Percentiles rank a stretch among this genome's conserved stretches.
phyloP scores from a whole-genome alignment of 1,140 invertebrate genomes.

The Zeugodacus cucurbitae region DNA sequence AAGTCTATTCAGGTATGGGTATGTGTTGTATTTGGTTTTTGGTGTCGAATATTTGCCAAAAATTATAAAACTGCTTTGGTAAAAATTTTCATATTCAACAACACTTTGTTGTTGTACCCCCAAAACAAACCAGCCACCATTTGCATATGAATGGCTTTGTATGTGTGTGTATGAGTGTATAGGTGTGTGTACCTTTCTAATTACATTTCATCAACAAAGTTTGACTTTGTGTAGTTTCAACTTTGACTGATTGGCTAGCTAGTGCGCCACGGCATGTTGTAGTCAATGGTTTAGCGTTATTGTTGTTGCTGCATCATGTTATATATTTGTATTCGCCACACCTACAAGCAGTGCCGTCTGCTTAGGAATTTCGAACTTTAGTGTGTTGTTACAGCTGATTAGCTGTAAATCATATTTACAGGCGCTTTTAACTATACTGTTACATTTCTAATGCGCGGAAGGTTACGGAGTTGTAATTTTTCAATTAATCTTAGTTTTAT shows the following conservation, averaged over 20 bases:
- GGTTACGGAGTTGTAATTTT: too few relatives aligned
- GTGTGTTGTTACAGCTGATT: neutral
- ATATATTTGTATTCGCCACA: neutral
- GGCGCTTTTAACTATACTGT: neutral
- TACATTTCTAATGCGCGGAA: too few relatives aligned
- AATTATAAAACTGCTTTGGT: slow-evolving; percentile 35
- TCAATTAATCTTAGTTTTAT: too few relatives aligned
- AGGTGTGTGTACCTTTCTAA: slow-evolving; percentile 22
- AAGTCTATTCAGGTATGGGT: neutral
- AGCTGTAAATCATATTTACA: neutral
- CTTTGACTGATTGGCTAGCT: slow-evolving; percentile 36
- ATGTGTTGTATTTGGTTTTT: neutral
- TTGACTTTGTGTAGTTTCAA: slow-evolving; percentile 35
- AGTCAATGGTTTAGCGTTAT: neutral
- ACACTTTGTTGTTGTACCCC: neutral
- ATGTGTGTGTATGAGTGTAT: neutral
- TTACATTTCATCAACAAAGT: slow-evolving; percentile 37
- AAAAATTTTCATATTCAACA: slow-evolving; percentile 26
- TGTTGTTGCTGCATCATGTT: neutral
- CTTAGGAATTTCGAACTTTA: neutral
- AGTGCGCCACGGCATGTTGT: neutral
- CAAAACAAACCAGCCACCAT: neutral
- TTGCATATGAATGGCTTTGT: neutral
- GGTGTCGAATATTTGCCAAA: slow-evolving; percentile 37
- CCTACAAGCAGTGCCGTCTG: neutral